A percentile compares a stretch with the other conserved stretches of the same genome.
Conservation (phyloP, 1,140 invertebrate genomes). For the Coelopa frigida region DNA sequence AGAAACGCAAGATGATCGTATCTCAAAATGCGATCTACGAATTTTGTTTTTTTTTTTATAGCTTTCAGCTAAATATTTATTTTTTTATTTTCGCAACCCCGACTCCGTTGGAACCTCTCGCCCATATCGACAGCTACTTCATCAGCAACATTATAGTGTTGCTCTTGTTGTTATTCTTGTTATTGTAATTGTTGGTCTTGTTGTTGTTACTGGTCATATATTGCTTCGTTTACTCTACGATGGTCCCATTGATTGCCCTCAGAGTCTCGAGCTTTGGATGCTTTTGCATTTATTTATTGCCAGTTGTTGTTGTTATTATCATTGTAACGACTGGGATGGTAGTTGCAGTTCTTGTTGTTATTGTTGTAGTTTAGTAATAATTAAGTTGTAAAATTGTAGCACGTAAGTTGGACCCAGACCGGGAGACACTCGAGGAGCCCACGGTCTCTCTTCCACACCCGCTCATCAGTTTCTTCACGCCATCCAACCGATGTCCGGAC, state of each 20-base stretch:
- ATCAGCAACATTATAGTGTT: conserved; percentile 8
- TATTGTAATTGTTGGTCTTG: not conserved
- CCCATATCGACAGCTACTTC: no score
- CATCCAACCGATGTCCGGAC: no score
- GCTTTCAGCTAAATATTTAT: no score
- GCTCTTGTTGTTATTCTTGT: conserved; percentile 3
- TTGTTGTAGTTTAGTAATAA: conserved; percentile 41
- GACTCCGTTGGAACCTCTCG: conserved; percentile 9
- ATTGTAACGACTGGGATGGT: no score
- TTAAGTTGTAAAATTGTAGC: conserved; percentile 44
- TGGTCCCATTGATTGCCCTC: not conserved
- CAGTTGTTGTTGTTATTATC: conserved; percentile 9
- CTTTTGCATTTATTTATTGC: conserved; percentile 24
- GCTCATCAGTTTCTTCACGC: no score
- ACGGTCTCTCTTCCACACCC: no score
- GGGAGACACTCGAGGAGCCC: no score
- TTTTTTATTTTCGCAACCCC: no score
- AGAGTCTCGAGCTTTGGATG: not conserved
- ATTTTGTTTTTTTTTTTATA: no score
- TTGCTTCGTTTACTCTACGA: no score
- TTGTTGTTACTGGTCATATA: not conserved
- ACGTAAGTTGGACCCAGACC: conserved; percentile 28
- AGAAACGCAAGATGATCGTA: no score
- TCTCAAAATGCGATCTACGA: no score
- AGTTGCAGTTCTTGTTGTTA: conserved; percentile 12